phyloP scores from a whole-genome alignment of 2,888 invertebrate species.

The Eudemis profundana region DNA sequence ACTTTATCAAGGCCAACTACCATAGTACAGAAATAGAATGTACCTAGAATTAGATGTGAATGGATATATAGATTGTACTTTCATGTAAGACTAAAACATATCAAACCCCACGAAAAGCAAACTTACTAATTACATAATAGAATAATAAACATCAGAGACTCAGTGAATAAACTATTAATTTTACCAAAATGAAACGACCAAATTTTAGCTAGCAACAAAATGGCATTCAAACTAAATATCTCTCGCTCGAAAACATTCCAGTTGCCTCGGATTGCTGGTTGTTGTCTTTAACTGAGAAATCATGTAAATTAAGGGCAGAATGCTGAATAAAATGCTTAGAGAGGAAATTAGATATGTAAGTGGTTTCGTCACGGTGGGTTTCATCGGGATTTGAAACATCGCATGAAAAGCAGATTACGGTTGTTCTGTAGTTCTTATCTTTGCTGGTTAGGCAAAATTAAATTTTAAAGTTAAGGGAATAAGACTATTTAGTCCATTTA shows the following conservation, averaged over 20 bases:
- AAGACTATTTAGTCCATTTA: no score
- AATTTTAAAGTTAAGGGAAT: background rate
- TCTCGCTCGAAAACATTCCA: slow-evolving; percentile 5
- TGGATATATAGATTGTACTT: no score
- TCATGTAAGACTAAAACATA: no score
- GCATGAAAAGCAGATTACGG: background rate
- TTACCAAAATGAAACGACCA: background rate
- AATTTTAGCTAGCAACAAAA: background rate
- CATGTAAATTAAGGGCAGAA: slow-evolving; percentile 17
- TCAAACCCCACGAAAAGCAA: no score
- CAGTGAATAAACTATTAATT: background rate
- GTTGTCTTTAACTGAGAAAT: slow-evolving; percentile 27
- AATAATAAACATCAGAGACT: no score
- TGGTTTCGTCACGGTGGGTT: slow-evolving; percentile 23
- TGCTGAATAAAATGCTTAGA: slow-evolving; percentile 27
- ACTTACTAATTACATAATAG: no score
- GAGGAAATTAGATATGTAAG: slow-evolving; percentile 35
- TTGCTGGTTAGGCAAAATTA: background rate
- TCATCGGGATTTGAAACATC: background rate
- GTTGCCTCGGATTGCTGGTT: slow-evolving; percentile 4
- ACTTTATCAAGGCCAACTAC: no score
- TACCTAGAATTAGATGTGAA: no score
- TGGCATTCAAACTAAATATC: slow-evolving; percentile 11
- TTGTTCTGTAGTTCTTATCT: background rate
- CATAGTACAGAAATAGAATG: no score